These are phyloP conservation scores for Drosophila jambulina DNA, from an alignment of 1,140 invertebrate species.

Conservation along the genomic window DNA sequence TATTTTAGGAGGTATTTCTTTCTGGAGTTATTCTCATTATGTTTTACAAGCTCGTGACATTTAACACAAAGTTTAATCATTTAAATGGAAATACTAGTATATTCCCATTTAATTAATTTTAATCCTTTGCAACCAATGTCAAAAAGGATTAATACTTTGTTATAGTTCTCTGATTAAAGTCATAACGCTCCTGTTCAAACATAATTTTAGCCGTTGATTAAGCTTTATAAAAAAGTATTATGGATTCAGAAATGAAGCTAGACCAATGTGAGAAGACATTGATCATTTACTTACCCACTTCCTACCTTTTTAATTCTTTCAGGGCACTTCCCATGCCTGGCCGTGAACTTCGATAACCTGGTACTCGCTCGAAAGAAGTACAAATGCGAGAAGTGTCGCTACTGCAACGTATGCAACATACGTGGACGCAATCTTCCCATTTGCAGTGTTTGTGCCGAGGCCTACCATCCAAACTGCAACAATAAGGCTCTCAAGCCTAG, in stretches of 20 bases:
- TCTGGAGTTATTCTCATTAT: neutral
- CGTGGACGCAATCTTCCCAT: constrained; percentile 35
- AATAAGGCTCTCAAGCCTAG: constrained; percentile 38
- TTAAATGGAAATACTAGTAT: neutral
- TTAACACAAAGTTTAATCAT: neutral
- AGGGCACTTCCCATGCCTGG: constrained; percentile 65
- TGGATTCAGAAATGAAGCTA: neutral
- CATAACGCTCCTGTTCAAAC: neutral
- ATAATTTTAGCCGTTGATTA: neutral
- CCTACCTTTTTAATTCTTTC: neutral
- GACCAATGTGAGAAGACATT: neutral
- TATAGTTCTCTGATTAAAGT: neutral
- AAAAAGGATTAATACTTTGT: neutral
- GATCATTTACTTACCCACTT: neutral
- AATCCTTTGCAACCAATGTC: neutral
- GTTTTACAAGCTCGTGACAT: neutral
- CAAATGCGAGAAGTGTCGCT: constrained; percentile 66
- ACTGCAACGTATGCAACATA: constrained; percentile 39
- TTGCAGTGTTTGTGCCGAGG: constrained; percentile 52
- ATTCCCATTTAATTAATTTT: neutral
- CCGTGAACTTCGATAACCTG: constrained; percentile 43
- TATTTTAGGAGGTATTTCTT: no score
- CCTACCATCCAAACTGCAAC: constrained; percentile 68
- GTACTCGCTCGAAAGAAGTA: constrained; percentile 58
- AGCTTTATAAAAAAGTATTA: neutral